A percentile compares a stretch with the other conserved stretches of the same genome.
phyloP scores from a whole-genome alignment of 2,888 invertebrate genomes.

The Alloplasta piceator region DNA sequence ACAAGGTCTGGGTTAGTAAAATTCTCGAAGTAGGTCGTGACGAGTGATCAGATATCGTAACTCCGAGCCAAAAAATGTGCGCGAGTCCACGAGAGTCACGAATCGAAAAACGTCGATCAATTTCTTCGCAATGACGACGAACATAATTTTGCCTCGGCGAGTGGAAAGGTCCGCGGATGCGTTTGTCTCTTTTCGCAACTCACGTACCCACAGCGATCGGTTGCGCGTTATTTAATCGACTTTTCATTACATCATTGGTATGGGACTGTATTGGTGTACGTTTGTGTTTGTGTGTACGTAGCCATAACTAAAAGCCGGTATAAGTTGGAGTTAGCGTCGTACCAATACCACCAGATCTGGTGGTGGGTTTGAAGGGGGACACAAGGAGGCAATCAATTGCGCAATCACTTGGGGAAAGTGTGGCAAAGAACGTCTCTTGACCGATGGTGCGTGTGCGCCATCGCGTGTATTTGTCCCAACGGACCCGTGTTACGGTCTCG shows the following conservation, averaged over 20 bases:
- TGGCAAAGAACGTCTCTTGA: slow-evolving; percentile 74
- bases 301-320: not conserved
- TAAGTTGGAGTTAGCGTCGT: not conserved
- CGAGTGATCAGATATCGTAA: slow-evolving; percentile 25
- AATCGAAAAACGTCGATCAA: not conserved
- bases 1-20: slow-evolving; percentile 59
- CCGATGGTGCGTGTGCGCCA: slow-evolving; percentile 67
- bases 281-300: slow-evolving; percentile 20
- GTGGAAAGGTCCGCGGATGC: slow-evolving; percentile 54
- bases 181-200: slow-evolving; percentile 58
- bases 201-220: slow-evolving; percentile 41
- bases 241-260: slow-evolving; percentile 61
- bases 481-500: slow-evolving; percentile 43
- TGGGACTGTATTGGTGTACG: slow-evolving; percentile 1
- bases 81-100: slow-evolving; percentile 6
- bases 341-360: not conserved
- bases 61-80: slow-evolving; percentile 12
- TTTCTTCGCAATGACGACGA: not conserved
- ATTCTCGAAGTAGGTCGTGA: slow-evolving; percentile 41
- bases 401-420: slow-evolving; percentile 76
- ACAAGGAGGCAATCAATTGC: slow-evolving; percentile 65
- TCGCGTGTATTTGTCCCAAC: slow-evolving; percentile 53
- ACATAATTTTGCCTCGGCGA: not conserved
- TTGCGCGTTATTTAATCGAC: slow-evolving; percentile 65
- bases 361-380: slow-evolving; percentile 10